A percentile compares a stretch with the other conserved stretches of the same genome.
Conservation (phyloP, 2,888 invertebrate species). For the Brachypterus glaber region DNA sequence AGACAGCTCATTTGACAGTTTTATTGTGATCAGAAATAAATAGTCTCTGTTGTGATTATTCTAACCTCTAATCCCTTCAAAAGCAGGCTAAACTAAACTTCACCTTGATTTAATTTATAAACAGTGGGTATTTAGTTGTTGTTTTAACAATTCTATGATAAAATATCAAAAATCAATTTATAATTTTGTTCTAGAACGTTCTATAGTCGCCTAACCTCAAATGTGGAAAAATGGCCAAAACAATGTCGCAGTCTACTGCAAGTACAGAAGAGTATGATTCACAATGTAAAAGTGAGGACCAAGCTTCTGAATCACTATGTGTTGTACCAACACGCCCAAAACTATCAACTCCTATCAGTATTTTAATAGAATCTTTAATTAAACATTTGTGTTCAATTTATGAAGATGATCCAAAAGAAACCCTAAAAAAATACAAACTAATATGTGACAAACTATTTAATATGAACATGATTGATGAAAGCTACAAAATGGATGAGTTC, state of each 20-base stretch:
- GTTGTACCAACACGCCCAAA: conserved; percentile 21
- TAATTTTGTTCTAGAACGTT: background rate
- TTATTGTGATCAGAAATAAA: no score
- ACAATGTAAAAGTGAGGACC: background rate
- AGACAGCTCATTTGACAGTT: no score
- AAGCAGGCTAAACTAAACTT: no score
- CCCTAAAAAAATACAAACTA: conserved; percentile 52
- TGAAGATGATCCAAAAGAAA: conserved; percentile 50
- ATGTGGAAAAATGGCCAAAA: background rate
- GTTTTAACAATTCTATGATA: no score
- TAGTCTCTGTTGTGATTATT: no score
- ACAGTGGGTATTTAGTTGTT: no score
- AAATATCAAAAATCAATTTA: background rate
- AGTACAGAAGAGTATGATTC: background rate
- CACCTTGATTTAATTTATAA: no score
- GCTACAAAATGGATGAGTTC: conserved; percentile 59
- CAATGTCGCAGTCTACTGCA: background rate
- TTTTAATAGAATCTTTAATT: conserved; percentile 60
- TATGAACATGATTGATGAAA: conserved; percentile 61
- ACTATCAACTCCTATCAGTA: conserved; percentile 52
- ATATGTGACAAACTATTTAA: conserved; percentile 59
- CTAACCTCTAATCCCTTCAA: no score
- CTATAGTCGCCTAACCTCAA: background rate
- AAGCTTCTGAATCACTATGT: conserved; percentile 10
- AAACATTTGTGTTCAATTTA: conserved; percentile 57